Evolutionary conservation across 2,888 invertebrate species (phyloP), one percentile per base, ranked within the genome.

Genomic region (Eurytoma californica): DNA sequence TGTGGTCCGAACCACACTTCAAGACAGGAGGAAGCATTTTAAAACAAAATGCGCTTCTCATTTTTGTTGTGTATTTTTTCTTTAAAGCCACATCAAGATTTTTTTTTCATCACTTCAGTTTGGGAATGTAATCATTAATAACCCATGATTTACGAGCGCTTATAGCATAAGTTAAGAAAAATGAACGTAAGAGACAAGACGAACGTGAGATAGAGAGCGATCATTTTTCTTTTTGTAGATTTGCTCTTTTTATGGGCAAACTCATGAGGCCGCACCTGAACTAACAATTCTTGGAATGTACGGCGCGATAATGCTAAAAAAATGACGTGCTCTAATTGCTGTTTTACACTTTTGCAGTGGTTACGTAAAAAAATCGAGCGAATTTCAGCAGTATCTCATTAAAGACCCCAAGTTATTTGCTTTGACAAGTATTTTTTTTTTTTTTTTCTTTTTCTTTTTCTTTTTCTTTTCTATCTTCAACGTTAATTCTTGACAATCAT

Each of bases 71-170:
- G 24, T 18, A 57, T 63, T 24, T 73, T 66, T 58, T n/a, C n/a
- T n/a, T 57, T 3, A 13, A 66, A 55, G 28, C 28, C 39, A 49
- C 57, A 49, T 58, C 3, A n/a, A 53, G 53, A 53, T 18, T 47
- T 47, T 39, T 39, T 60, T 60, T 24, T 57, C 24, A 28, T 49
- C 13, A 28, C 51, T 70, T 12, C 28, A 13, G 16, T 49, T 67
- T 60, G 18, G 18, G 3, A 18, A 60, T 72, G 66, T 66, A 65
- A 72, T 77, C 72, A 77, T 77, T 72, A 77, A 77, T 77, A 77
- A 77, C 66, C 20, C 20, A 12, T n/a, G 49, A 28, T 47, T 39
- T 47, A 14, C 16, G 65, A 12, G 57, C 20, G 20, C n/a, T 16
- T 68, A 53, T 68, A 66, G n/a, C 39, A 9, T 20, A 55, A 18